A percentile compares a stretch with the other conserved stretches of the same genome.
These are phyloP conservation scores for Drosophila pseudotakahashii DNA, from an alignment of 2,888 invertebrate species.

Conservation along the genomic window DNA sequence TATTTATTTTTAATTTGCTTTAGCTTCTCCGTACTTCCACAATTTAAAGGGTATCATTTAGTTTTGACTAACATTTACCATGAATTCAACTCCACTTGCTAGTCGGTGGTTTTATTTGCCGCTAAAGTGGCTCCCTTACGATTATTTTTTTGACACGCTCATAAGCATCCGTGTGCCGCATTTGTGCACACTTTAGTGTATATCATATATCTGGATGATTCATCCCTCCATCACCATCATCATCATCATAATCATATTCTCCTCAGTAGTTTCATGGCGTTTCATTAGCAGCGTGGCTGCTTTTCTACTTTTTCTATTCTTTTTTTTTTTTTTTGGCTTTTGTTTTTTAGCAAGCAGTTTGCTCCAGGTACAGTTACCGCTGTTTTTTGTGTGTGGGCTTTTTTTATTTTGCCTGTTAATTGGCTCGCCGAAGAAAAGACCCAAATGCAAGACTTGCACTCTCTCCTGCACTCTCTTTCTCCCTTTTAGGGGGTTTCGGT, in stretches of 20 bases:
- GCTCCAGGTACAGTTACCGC: slow-evolving; percentile 41
- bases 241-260: slow-evolving; percentile 18
- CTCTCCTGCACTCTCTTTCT: slow-evolving; percentile 8
- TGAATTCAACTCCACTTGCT: slow-evolving; percentile 18
- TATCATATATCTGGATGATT: slow-evolving; percentile 36
- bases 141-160: slow-evolving; percentile 29
- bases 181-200: slow-evolving; percentile 29
- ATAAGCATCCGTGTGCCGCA: slow-evolving; percentile 35
- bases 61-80: neutral
- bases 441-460: slow-evolving; percentile 35
- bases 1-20: neutral
- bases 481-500: neutral
- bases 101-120: slow-evolving; percentile 12
- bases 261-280: slow-evolving; percentile 20
- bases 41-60: slow-evolving; percentile 11
- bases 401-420: slow-evolving; percentile 37
- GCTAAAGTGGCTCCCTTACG: slow-evolving; percentile 16
- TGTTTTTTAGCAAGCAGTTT: slow-evolving; percentile 27
- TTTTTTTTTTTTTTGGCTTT: neutral
- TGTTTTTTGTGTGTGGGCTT: slow-evolving; percentile 17
- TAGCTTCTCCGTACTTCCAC: neutral
- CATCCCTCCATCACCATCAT: slow-evolving; percentile 14
- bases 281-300: slow-evolving; percentile 45
- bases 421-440: slow-evolving; percentile 35
- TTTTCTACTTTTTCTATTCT: slow-evolving; percentile 36